A percentile compares a stretch with the other conserved stretches of the same genome.
Evolutionary conservation across 2,888 invertebrate genomes (phyloP).

Genomic region (Helleia helle): DNA sequence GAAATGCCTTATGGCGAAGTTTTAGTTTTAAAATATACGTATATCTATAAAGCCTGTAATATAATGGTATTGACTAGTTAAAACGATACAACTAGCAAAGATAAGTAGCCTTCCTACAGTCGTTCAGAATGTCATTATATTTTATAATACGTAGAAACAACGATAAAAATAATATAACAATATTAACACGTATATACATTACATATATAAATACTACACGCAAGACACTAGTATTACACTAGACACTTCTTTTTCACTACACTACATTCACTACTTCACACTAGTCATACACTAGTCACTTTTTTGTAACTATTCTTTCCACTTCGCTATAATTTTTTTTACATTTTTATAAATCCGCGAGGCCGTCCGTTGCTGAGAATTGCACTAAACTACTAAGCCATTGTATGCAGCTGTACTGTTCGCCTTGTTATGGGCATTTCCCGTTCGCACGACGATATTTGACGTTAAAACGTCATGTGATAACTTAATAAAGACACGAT

Average conservation of each 20-base stretch:
- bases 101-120: too few relatives aligned
- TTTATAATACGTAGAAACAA: too few relatives aligned
- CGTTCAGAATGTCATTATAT: too few relatives aligned
- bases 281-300: not conserved
- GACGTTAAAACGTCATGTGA: slow-evolving; percentile 21
- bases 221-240: too few relatives aligned
- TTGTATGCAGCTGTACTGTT: slow-evolving; percentile 73
- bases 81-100: too few relatives aligned
- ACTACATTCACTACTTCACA: not conserved
- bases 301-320: not conserved
- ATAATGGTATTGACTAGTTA: too few relatives aligned
- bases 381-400: slow-evolving; percentile 62
- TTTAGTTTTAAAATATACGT: too few relatives aligned
- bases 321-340: not conserved
- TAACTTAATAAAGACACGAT: slow-evolving; percentile 20
- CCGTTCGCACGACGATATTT: slow-evolving; percentile 55
- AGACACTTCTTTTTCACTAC: not conserved
- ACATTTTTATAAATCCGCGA: slow-evolving; percentile 22
- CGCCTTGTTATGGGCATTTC: slow-evolving; percentile 63
- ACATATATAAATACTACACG: too few relatives aligned
- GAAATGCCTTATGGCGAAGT: too few relatives aligned
- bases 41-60: too few relatives aligned
- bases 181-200: too few relatives aligned
- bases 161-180: too few relatives aligned
- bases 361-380: slow-evolving; percentile 63